phyloP scores from a whole-genome alignment of 1,140 invertebrate species.

The Cepaea nemoralis region DNA sequence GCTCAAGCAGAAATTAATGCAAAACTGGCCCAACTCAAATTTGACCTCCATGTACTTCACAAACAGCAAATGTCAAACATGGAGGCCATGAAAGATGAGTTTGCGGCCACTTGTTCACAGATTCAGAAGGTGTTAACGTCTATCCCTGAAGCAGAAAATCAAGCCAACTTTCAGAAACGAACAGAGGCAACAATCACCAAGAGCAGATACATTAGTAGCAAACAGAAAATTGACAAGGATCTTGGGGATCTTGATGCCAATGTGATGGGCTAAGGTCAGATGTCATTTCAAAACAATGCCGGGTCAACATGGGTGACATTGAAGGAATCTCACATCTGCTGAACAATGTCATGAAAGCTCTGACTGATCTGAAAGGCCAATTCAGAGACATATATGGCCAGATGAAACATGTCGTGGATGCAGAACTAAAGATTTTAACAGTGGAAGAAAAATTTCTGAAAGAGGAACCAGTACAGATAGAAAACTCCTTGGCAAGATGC shows the following conservation, averaged over 20 bases:
- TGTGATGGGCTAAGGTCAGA: conserved; percentile 92
- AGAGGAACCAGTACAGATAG: conserved; percentile 92
- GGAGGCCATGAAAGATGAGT: conserved; percentile 89
- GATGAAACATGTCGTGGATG: conserved; percentile 87
- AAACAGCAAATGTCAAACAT: conserved; percentile 91
- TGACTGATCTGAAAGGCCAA: conserved; percentile 88
- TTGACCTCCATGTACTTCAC: conserved; percentile 88
- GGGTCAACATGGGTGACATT: conserved; percentile 96
- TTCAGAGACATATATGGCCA: conserved; percentile 91
- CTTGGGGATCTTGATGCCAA: conserved; percentile 92
- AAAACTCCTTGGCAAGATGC: conserved; percentile 89
- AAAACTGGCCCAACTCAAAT: conserved; percentile 84
- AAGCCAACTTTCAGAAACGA: conserved; percentile 78
- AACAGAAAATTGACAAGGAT: conserved; percentile 90
- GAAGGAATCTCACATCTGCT: conserved; percentile 95
- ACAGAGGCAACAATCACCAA: conserved; percentile 80
- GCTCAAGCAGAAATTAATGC: conserved; percentile 43
- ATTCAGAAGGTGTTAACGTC: conserved; percentile 70
- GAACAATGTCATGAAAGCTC: conserved; percentile 90
- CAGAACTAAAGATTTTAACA: conserved; percentile 94
- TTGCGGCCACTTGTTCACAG: conserved; percentile 82
- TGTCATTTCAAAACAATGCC: conserved; percentile 92
- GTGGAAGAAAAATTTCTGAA: conserved; percentile 95
- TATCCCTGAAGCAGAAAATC: conserved; percentile 77
- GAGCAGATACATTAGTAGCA: conserved; percentile 91